These are phyloP conservation scores for Elachura formosa DNA, from an alignment of 2,113 vertebrate genomes.

Conservation along the genomic window DNA sequence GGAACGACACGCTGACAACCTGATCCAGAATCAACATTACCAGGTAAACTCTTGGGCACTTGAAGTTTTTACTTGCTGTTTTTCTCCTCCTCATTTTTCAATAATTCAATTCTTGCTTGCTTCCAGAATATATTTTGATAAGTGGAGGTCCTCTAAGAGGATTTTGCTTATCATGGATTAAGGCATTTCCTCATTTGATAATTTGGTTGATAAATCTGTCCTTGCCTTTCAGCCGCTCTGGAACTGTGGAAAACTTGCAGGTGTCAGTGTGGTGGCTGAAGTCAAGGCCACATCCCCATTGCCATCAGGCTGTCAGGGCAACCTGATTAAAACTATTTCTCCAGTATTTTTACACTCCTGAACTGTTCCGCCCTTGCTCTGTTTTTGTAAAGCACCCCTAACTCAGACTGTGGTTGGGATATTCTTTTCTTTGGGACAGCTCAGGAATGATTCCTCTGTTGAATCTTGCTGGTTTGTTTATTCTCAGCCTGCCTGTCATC, in stretches of 20 bases:
- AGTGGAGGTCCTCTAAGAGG: neutral
- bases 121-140: neutral
- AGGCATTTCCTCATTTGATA: neutral
- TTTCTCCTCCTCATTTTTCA: neutral
- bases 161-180: neutral
- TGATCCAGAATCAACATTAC: conserved; percentile 95
- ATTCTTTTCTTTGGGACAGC: neutral
- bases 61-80: neutral
- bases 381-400: neutral
- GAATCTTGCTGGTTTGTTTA: neutral
- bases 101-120: neutral
- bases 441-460: neutral
- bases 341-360: neutral
- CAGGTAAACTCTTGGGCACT: conserved; percentile 75
- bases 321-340: neutral
- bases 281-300: neutral
- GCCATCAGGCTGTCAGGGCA: neutral
- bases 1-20: conserved; percentile 90
- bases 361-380: neutral
- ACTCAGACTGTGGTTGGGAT: neutral
- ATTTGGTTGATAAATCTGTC: neutral
- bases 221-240: neutral
- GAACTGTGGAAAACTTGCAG: neutral
- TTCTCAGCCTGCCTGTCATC: neutral
- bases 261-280: neutral